phyloP scores from a whole-genome alignment of 2,888 invertebrate species.

The Diarsia rubi region DNA sequence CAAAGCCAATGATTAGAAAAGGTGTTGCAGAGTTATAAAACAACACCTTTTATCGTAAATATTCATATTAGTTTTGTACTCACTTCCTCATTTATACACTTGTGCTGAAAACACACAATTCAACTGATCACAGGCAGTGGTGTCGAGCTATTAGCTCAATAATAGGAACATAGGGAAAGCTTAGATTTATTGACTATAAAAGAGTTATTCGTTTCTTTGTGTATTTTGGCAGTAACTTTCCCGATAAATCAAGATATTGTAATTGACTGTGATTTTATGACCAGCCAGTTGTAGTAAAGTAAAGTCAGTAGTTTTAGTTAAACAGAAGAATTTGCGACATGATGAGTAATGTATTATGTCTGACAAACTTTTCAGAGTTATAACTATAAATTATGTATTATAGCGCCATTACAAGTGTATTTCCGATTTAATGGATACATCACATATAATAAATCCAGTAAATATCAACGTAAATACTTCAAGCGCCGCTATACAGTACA shows the following conservation, averaged over 20 bases:
- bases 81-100: background rate
- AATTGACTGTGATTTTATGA: slow-evolving; percentile 1
- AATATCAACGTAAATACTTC: slow-evolving; percentile 61
- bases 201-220: background rate
- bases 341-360: background rate
- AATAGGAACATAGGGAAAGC: background rate
- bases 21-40: slow-evolving; percentile 18
- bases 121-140: background rate
- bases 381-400: background rate
- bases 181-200: background rate
- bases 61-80: slow-evolving; percentile 3
- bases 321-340: background rate
- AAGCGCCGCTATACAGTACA: slow-evolving; percentile 56
- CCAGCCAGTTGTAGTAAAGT: background rate
- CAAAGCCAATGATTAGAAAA: slow-evolving; percentile 24
- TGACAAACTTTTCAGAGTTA: too few species aligned
- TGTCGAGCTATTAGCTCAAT: background rate
- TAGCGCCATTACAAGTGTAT: background rate
- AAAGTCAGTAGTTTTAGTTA: background rate
- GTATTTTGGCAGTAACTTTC: background rate
- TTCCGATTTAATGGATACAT: slow-evolving; percentile 20
- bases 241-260: background rate
- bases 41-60: slow-evolving; percentile 34
- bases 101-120: slow-evolving; percentile 1
- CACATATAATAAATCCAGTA: slow-evolving; percentile 38